Conservation (phyloP, 2,797 vertebrate species). For the Mionectes olivaceus region DNA sequence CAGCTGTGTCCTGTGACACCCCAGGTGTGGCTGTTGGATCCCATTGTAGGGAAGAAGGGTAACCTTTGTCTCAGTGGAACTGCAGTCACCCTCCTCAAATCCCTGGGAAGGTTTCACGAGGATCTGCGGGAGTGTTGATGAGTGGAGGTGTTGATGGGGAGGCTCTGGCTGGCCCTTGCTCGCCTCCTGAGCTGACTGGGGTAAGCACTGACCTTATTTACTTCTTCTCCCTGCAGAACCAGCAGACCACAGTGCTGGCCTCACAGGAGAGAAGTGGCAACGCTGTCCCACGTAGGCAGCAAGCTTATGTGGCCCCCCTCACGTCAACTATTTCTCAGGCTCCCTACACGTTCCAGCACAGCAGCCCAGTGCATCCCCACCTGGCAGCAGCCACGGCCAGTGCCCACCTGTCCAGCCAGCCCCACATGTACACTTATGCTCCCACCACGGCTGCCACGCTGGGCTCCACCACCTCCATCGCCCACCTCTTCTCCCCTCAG, state of each 20-base stretch:
- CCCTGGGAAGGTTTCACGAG: background rate
- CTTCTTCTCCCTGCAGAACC: conserved; percentile 81
- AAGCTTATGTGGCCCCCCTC: conserved; percentile 88
- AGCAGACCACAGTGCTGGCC: conserved; percentile 85
- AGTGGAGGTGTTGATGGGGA: rapidly evolving
- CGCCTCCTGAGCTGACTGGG: background rate
- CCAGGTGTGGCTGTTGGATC: background rate
- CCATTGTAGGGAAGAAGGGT: background rate
- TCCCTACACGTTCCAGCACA: conserved; percentile 90
- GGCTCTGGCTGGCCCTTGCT: background rate
- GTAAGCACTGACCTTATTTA: background rate
- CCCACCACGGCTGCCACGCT: conserved; percentile 88
- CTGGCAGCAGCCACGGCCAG: conserved; percentile 86
- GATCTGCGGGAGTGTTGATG: background rate
- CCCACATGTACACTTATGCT: conserved; percentile 92
- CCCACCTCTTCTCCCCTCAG: conserved; percentile 89
- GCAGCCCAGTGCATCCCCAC: conserved; percentile 85
- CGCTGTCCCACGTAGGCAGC: conserved; percentile 85
- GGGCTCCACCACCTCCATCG: conserved; percentile 94
- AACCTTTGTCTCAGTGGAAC: background rate
- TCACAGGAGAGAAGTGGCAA: conserved; percentile 87
- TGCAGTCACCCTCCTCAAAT: background rate
- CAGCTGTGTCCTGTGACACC: background rate
- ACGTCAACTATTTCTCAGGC: conserved; percentile 86
- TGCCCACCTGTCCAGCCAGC: conserved; percentile 83